These are phyloP conservation scores for Cygnus atratus DNA, from an alignment of 2,113 vertebrate genomes.

Conservation along the genomic window DNA sequence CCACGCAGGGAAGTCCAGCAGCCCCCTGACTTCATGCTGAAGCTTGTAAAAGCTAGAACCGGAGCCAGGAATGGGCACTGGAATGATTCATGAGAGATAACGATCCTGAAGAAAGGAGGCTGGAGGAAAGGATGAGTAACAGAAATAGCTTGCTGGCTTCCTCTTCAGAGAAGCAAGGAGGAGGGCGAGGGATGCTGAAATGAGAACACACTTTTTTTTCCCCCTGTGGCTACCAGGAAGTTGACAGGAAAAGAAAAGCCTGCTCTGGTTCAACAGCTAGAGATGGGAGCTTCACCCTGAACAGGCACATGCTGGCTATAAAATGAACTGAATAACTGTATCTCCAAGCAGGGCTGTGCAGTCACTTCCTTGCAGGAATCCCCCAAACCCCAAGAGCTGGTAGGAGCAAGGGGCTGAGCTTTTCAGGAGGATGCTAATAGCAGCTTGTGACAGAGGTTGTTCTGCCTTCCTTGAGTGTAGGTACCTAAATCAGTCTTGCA, in stretches of 20 bases:
- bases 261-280: neutral
- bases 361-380: neutral
- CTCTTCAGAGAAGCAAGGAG: conserved; percentile 21
- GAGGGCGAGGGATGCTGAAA: neutral
- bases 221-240: neutral
- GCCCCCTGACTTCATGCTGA: neutral
- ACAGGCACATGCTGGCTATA: neutral
- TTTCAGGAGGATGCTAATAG: neutral
- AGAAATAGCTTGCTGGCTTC: conserved; percentile 23
- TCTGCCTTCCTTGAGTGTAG: neutral
- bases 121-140: conserved; percentile 19
- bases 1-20: neutral
- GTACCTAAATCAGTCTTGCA: neutral
- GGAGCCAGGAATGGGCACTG: neutral
- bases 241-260: neutral
- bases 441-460: neutral
- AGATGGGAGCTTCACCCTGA: neutral
- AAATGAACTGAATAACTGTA: neutral
- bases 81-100: neutral
- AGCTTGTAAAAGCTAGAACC: neutral
- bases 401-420: neutral
- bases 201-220: neutral
- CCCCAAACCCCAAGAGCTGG: neutral
- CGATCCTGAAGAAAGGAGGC: conserved; percentile 1
- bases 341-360: neutral